Base-by-base conservation (phyloP, 2,797 vertebrate genomes). In the Eremophila alpestris region DNA sequence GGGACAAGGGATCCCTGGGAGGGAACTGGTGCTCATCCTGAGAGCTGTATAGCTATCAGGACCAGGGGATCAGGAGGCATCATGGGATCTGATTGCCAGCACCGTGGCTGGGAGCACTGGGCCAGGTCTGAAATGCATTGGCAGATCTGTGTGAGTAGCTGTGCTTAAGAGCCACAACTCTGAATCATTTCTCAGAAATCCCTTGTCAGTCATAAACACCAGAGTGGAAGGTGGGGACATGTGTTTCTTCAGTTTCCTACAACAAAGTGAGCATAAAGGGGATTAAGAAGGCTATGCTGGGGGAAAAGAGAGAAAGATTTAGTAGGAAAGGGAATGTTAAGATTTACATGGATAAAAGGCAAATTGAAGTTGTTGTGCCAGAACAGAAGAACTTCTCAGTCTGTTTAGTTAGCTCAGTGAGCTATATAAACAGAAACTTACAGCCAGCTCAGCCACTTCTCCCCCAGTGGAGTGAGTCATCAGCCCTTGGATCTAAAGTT, bases 331-430 rank as follows among this genome's bases (percentile, higher is more conserved):
- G 48, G 76, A 94, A 80, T 77, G 88, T 93, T 92, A 88, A 86
- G 92, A 95, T 54, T 63, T 59, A 94, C 86, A 91, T 4, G 34
- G 81, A 96, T 97, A 95, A 95, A 96, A 95, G 94, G 86, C 76
- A 82, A 88, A 89, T 92, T 94, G 92, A 95, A 97, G 71, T 89
- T 96, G 95, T 95, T 95, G 97, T 95, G 90, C 94, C 94, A 94
- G 97, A 97, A 94, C 94, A 97, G 97, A 97, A 97, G 96, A 97
- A 96, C 96, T 98, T 97, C 95, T 97, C 82, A 93, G 96, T 95
- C 97, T 97, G 94, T 97, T 98, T 98, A 98, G 98, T 98, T 98
- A 98, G 98, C 97, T 97, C 95, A 65, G 83, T 77, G 96, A 97
- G 96, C 96, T 97, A 96, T 97, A 98, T 97, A 98, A 97, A 98